Percentiles rank a stretch among this genome's conserved stretches.
Evolutionary conservation across 1,140 invertebrate genomes (phyloP).

Genomic region (Macrobrachium nipponense): DNA sequence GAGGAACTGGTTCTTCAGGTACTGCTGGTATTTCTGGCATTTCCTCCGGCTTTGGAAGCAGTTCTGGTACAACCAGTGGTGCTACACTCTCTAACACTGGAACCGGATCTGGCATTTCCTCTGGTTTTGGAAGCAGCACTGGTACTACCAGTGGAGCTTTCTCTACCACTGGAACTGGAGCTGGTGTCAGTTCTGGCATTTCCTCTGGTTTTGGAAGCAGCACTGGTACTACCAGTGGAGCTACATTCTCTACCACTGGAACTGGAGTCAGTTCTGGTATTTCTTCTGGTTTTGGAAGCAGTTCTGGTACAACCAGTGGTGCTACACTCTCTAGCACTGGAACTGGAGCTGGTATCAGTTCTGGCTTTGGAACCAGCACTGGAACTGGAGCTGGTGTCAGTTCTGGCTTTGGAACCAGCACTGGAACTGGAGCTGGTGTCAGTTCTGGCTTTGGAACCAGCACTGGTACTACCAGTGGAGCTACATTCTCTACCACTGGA

Average conservation of each 20-base stretch:
- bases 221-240: neutral
- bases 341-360: neutral
- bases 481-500: constrained; percentile 3
- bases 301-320: neutral
- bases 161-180: neutral
- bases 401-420: neutral
- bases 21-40: neutral
- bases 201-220: too few relatives aligned
- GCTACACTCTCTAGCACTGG: neutral
- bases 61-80: neutral
- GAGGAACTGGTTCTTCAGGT: neutral
- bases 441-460: neutral
- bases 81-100: neutral
- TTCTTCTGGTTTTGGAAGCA: neutral
- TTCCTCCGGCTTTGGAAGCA: too few relatives aligned
- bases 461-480: neutral
- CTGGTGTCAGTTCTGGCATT: neutral
- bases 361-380: neutral
- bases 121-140: neutral
- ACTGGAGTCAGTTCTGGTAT: neutral
- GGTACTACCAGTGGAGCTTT: neutral
- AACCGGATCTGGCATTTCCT: neutral
- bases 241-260: neutral
- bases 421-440: neutral
- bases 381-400: neutral